Percentiles rank a stretch among this genome's conserved stretches.
phyloP scores from a whole-genome alignment of 2,888 invertebrate genomes.

The Mylabris sibirica region DNA sequence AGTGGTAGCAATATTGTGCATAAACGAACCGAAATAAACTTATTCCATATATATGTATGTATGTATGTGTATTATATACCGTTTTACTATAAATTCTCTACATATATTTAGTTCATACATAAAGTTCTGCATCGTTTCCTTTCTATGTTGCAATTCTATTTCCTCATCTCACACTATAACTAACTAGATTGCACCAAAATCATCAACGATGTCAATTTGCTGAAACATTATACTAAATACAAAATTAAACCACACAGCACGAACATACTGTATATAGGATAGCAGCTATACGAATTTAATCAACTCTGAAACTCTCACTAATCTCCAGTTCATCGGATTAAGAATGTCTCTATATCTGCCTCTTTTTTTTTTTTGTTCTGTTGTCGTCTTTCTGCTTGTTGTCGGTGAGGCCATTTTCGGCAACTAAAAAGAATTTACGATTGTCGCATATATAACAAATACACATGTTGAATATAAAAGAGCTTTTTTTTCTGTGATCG shows the following conservation, averaged over 20 bases:
- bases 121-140: slow-evolving; percentile 12
- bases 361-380: background rate
- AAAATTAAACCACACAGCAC: slow-evolving; percentile 8
- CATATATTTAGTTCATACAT: slow-evolving; percentile 3
- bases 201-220: slow-evolving; percentile 14
- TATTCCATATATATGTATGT: slow-evolving; percentile 13
- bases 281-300: slow-evolving; percentile 7
- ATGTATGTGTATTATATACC: background rate
- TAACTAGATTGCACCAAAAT: slow-evolving; percentile 13
- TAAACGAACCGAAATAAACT: slow-evolving; percentile 14
- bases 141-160: slow-evolving; percentile 9
- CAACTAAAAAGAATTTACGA: background rate
- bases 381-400: background rate
- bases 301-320: slow-evolving; percentile 1
- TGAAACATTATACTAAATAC: slow-evolving; percentile 13
- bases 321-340: slow-evolving; percentile 10
- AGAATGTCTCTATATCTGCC: background rate
- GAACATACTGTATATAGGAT: background rate
- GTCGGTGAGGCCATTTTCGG: background rate
- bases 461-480: background rate
- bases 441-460: background rate
- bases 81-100: slow-evolving; percentile 1
- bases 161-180: slow-evolving; percentile 12
- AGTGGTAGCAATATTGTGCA: background rate
- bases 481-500: background rate